These are phyloP conservation scores for Tachyglossus aculeatus DNA, from an alignment of 2,797 vertebrate species.

Conservation along the genomic window DNA sequence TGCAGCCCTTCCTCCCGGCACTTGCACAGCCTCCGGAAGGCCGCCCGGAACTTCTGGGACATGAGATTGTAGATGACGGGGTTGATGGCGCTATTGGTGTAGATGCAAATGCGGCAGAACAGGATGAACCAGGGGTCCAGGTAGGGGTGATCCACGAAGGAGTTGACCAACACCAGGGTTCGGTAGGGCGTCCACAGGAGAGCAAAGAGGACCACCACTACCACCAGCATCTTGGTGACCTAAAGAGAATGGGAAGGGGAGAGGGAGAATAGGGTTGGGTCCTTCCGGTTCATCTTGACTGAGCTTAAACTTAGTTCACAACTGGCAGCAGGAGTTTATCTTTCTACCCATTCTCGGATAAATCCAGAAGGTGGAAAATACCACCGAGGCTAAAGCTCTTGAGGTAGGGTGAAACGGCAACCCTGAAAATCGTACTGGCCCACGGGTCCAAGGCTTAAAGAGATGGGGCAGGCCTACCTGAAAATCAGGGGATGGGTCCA, in stretches of 20 bases:
- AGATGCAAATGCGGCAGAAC: conserved; percentile 81
- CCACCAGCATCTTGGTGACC: conserved; percentile 85
- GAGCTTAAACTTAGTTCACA: too few relatives aligned
- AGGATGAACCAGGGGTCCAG: conserved; percentile 81
- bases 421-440: too few relatives aligned
- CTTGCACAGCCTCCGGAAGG: conserved; percentile 78
- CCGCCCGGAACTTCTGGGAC: conserved; percentile 83
- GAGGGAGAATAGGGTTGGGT: too few relatives aligned
- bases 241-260: conserved; percentile 19
- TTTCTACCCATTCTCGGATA: too few relatives aligned
- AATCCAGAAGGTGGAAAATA: too few relatives aligned
- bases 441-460: too few relatives aligned
- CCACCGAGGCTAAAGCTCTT: too few relatives aligned
- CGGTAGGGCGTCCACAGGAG: conserved; percentile 84
- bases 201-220: conserved; percentile 81
- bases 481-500: too few relatives aligned
- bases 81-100: conserved; percentile 85
- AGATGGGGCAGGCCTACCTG: too few relatives aligned
- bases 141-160: conserved; percentile 78
- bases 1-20: conserved; percentile 60
- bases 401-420: too few relatives aligned
- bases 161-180: conserved; percentile 82
- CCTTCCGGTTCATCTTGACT: too few relatives aligned
- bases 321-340: too few relatives aligned
- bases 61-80: conserved; percentile 84